Percentiles rank a stretch among this genome's conserved stretches.
Conservation (phyloP, 2,888 invertebrate genomes). For the Drosophila antonietae region DNA sequence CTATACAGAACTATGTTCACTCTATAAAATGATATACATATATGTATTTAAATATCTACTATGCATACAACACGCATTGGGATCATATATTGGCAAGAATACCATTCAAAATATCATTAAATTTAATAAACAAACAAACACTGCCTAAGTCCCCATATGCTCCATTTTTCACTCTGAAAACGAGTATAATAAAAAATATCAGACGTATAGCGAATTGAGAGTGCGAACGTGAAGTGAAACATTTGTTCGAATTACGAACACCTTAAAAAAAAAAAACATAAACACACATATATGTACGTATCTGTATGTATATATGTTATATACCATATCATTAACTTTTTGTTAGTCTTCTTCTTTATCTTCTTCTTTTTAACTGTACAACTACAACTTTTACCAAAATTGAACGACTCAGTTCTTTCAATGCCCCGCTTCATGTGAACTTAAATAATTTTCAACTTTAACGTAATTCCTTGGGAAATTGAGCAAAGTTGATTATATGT, state of each 20-base stretch:
- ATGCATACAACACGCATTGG: no score
- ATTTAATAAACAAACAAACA: not conserved
- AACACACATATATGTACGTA: not conserved
- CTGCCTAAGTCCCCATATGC: not conserved
- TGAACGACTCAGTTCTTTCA: conserved; percentile 13
- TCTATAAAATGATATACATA: no score
- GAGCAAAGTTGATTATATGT: conserved; percentile 58
- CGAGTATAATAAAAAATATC: conserved; percentile 6
- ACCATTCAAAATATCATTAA: not conserved
- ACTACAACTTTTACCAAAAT: conserved; percentile 42
- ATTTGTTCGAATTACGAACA: conserved; percentile 50
- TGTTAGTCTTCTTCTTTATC: not conserved
- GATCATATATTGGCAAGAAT: not conserved
- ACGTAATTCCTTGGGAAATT: conserved; percentile 69
- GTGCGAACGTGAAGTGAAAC: conserved; percentile 51
- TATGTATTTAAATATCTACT: no score
- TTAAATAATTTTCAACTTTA: conserved; percentile 54
- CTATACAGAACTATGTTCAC: no score
- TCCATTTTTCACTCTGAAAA: not conserved
- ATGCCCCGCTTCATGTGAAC: conserved; percentile 42
- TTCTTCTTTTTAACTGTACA: conserved; percentile 31
- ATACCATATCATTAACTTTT: conserved; percentile 30
- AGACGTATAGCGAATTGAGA: conserved; percentile 22
- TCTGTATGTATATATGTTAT: conserved; percentile 3
- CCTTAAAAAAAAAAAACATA: conserved; percentile 4